Base-by-base conservation (phyloP, 2,888 invertebrate species). In the Ligdia adustata region DNA sequence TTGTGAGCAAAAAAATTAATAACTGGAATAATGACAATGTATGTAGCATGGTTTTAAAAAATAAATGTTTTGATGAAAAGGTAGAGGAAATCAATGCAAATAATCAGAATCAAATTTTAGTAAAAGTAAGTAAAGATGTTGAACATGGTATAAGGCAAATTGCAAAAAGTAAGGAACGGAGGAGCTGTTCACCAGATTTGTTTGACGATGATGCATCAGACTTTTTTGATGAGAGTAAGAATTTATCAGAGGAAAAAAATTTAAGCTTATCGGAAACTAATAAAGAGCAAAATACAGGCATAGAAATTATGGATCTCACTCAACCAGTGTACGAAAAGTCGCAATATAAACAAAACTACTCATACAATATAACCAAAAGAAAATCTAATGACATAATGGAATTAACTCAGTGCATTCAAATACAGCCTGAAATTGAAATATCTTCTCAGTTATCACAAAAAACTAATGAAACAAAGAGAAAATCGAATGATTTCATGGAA, bases 111-210 rank as follows among this genome's bases (percentile, higher is more conserved):
- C 12, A 35, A 0, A 32, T 20, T 13, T 28, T 35, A 5, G n/a
- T n/a, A n/a, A 35, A 16, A 18, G 16, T 7, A 7, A 22, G 28
- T 35, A 28, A 31, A 28, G 13, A 48, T 26, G 27, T 28, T 16
- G 40, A 28, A 40, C 29, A 46, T 35, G 2, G 43, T 34, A 42
- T 47, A 41, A 16, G 42, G 12, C 27, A 44, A 13, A 40, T 55
- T 9, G 12, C 48, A 24, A 32, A 4, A 16, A 16, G 16, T 5
- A 16, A 4, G 5, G 16, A 16, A 5, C 5, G 5, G 16, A 79
- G 89, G 69, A 79, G 87, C 60, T 56, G 58, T 52, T 90, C 91
- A 2, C 91, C 91, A 37, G 90, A 91, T 65, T 60, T 91, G 29
- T 91, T 91, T 79, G 91, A 84, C 69, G 90, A 90, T 69, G 90